Evolutionary conservation across 2,113 vertebrate species (phyloP), one percentile per base, ranked within the genome.

Genomic region (Oryzias melastigma): DNA sequence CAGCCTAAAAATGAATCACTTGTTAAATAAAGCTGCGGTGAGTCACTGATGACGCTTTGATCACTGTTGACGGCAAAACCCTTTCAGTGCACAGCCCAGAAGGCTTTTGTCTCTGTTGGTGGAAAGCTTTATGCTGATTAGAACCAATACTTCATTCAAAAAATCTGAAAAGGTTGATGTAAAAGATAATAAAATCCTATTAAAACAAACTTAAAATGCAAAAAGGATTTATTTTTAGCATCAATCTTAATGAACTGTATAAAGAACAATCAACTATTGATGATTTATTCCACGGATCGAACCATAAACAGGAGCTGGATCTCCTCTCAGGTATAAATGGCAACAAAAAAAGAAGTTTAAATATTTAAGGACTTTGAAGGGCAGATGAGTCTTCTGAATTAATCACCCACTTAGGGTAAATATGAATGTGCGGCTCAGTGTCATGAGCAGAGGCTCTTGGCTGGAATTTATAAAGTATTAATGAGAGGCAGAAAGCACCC

Each of bases 331-430:
- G 73, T 71, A 70, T 64, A 66, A 68, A 77, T 61, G 15, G 63
- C 48, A 52, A 53, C 46, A 53, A 47, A 67, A 72, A 62, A 62
- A 82, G 77, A 84, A 45, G 69, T 52, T 86, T 92, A 80, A 91
- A 92, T 93, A 89, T 89, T 92, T 92, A 85, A 93, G 75, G 61
- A 85, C 72, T 73, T 45, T 63, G 89, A 92, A 92, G 90, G 87
- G 80, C 86, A 89, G 80, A 87, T 83, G 67, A 74, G 75, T 86
- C 74, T 87, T 90, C 81, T 65, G 80, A 91, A 91, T 90, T 90
- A 91, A 90, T 91, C 87, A 86, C 82, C 62, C 24, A 50, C 81
- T 81, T 60, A 66, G 68, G 81, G 77, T 90, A 87, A 87, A 89
- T 87, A 87, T 86, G 82, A 89, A 82, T 78, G 77, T 84, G 80